Evolutionary conservation across 2,888 invertebrate genomes (phyloP), one percentile per base, ranked within the genome.

Genomic region (Watsonalla cultraria): DNA sequence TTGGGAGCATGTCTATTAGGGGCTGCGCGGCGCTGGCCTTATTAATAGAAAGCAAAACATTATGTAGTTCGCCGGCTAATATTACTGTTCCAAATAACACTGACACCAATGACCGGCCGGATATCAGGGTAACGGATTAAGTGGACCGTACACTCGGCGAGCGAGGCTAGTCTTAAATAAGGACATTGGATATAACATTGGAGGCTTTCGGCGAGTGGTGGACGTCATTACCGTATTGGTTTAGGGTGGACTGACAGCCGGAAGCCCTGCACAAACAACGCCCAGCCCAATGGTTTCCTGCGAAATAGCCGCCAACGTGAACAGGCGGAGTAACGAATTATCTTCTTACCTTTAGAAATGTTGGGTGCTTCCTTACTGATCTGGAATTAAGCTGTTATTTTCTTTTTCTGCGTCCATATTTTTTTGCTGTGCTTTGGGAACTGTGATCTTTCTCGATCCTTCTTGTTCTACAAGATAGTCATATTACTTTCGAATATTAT

Each of bases 201-300:
- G 68, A 76, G 70, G 70, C 68, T 69, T 72, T 64, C 61, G 64
- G 73, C 68, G 75, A 78, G 74, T 76, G 75, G 73, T 66, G 69
- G 66, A 71, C 70, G 71, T 79, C 76, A 80, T 82, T 80, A 79
- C 72, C 68, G 71, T 82, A 80, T 81, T 80, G 72, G 75, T 76
- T 79, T 78, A 80, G 81, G 80, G 61, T 66, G 61, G 66, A 64
- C 66, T 74, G 76, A 68, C 73, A 72, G 66, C 65, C 74, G 76
- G 76, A 75, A 78, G 73, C 75, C 64, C 74, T 75, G 59, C 61
- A 68, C 67, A 62, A 78, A 79, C 78, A 82, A 73, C 71, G 60
- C 63, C 72, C 64, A 56, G 45, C 61, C 68, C 53, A 48, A 55
- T 55, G 53, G 56, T 52, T 53, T 60, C 53, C 48, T 48, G 49